phyloP scores from a whole-genome alignment of 2,888 invertebrate species.

The Eupsilia transversa region DNA sequence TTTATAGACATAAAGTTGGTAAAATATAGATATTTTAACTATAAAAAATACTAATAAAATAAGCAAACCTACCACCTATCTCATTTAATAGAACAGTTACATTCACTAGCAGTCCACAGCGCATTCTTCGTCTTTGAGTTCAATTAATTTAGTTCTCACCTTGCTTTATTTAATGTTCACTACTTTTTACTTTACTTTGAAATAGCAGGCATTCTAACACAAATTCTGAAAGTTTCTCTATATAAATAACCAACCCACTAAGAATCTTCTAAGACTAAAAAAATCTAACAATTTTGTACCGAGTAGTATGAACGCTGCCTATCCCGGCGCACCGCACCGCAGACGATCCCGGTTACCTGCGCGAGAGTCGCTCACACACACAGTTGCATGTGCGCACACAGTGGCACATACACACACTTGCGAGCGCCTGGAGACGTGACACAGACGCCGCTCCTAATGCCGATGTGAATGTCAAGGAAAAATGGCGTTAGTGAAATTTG shows the following conservation, averaged over 20 bases:
- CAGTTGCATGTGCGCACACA: constrained; percentile 58
- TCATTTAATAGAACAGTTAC: background rate
- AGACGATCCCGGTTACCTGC: constrained; percentile 89
- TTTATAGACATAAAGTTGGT: too few species aligned
- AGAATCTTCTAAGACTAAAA: constrained; percentile 84
- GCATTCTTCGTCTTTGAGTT: constrained; percentile 45
- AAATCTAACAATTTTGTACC: constrained; percentile 78
- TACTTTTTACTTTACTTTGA: constrained; percentile 36
- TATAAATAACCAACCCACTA: constrained; percentile 71
- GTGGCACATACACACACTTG: constrained; percentile 57
- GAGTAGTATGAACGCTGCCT: constrained; percentile 79
- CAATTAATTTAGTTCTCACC: constrained; percentile 55
- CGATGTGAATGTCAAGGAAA: constrained; percentile 73
- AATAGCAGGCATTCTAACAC: constrained; percentile 57
- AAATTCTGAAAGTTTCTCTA: constrained; percentile 43
- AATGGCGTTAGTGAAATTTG: constrained; percentile 77
- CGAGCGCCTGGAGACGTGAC: constrained; percentile 79
- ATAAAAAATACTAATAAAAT: background rate
- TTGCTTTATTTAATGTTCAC: constrained; percentile 21
- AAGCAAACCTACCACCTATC: background rate
- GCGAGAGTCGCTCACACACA: constrained; percentile 74
- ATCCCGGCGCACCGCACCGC: constrained; percentile 76
- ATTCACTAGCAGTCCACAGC: constrained; percentile 7
- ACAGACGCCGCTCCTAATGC: constrained; percentile 84
- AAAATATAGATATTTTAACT: background rate